Conservation (phyloP, 2,797 vertebrate species). For the Notolabrus celidotus region DNA sequence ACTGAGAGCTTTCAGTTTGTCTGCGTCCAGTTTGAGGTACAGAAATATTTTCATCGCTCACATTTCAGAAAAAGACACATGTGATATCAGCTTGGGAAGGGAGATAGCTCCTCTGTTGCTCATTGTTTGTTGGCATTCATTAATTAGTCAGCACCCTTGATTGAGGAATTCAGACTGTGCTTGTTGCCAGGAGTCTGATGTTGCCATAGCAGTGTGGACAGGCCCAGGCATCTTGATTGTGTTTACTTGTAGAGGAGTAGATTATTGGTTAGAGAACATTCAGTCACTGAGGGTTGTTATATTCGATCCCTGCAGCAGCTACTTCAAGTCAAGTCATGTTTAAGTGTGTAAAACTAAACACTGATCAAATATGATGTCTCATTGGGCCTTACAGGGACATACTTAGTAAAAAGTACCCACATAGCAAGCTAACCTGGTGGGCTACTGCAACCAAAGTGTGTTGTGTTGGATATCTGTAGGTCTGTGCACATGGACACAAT, state of each 20-base stretch:
- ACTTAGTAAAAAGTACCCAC: not conserved
- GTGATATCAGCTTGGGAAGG: not conserved
- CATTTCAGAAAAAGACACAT: not conserved
- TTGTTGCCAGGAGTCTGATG: conserved; percentile 19
- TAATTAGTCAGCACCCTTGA: conserved; percentile 21
- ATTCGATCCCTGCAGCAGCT: conserved; percentile 4
- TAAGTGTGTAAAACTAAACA: not conserved
- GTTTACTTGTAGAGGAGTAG: conserved; percentile 28
- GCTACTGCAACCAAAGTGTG: not conserved
- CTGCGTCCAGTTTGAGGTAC: not conserved
- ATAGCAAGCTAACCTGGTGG: not conserved
- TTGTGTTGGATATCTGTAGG: too few species aligned
- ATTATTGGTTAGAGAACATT: conserved; percentile 20
- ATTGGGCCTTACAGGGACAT: too few species aligned
- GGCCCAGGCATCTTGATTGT: conserved; percentile 32
- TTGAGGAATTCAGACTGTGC: conserved; percentile 14
- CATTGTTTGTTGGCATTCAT: conserved; percentile 12
- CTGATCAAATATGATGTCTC: not conserved
- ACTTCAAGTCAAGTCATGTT: conserved; percentile 33
- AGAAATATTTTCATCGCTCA: not conserved
- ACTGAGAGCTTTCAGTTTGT: not conserved
- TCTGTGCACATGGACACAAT: too few species aligned
- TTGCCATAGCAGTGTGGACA: conserved; percentile 32
- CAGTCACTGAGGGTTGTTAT: not conserved
- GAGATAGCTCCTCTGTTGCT: not conserved